Evolutionary conservation across 1,140 invertebrate genomes (phyloP).

Genomic region (Eriosoma lanigerum): DNA sequence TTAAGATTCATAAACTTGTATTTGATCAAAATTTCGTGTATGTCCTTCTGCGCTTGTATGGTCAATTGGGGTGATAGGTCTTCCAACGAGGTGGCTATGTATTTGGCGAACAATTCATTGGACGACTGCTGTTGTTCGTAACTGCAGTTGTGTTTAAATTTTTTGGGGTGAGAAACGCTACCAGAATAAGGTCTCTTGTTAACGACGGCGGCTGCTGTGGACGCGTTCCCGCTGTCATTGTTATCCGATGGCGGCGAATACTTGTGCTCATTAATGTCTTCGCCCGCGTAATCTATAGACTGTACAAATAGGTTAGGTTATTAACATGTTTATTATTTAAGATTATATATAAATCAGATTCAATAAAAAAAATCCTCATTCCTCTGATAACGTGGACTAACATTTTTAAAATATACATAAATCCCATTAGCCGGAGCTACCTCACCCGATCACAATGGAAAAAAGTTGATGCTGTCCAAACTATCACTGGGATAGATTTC

Average conservation of each 20-base stretch:
- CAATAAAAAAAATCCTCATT: no score
- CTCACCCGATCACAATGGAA: no score
- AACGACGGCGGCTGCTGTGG: neutral
- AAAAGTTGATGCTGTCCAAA: no score
- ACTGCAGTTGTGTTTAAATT: no score
- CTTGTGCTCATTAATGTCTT: no score
- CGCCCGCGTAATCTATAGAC: constrained; percentile 4
- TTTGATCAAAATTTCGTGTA: constrained; percentile 23
- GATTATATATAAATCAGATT: no score
- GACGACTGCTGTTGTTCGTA: constrained; percentile 21
- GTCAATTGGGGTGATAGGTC: neutral
- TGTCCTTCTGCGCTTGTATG: neutral
- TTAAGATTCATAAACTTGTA: constrained; percentile 3
- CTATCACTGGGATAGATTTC: no score
- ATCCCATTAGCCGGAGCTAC: no score
- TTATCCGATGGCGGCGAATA: neutral
- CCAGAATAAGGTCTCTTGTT: neutral
- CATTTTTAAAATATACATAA: no score
- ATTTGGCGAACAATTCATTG: neutral
- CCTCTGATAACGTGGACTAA: no score
- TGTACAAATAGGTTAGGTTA: no score
- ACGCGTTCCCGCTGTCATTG: neutral
- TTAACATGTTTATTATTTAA: no score
- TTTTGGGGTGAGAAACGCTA: neutral
- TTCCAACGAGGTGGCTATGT: constrained; percentile 11